Base-by-base conservation (phyloP, 2,113 vertebrate species). In the Eptatretus burgeri region DNA sequence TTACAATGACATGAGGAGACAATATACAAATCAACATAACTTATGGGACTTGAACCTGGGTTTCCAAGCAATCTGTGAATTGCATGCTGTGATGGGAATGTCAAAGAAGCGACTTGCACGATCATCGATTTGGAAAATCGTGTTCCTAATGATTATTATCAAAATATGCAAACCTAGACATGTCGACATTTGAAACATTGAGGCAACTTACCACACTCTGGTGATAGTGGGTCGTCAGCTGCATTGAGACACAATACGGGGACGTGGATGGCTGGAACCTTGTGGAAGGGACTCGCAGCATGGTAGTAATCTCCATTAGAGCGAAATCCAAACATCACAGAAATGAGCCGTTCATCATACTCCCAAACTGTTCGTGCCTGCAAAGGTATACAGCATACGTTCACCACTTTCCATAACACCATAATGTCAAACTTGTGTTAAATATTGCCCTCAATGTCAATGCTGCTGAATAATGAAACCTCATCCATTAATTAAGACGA, bases 181-280 rank as follows among this genome's bases (percentile, higher is more conserved):
- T n/a, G 16, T 16, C 16, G 8, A n/a, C 9, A 60, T 60, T 60
- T n/a, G 5, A 8, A 16, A 64, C 49, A 49, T 16, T 52, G 18
- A n/a, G 2, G 14, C 41, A 41, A 14, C 75, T 76, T 67, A 83
- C 81, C 73, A 0, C 70, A 17, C 0, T 69, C 63, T 0, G 80
- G 81, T 49, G 78, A 85, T 68, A 86, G 82, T 52, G 81, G 82
- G 66, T 84, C 80, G 0, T 84, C 81, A 0, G 78, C 76, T 1
- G 80, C 81, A 10, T 80, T 84, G 66, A 84, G 78, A 71, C 80
- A 84, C 66, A 84, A 64, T 51, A 82, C 74, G 2, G 81, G 82
- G 9, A 74, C 74, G 1, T 68, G 64, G 14, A 77, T 78, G 5
- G 68, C 66, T 18, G 69, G 71, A 16, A 80, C 75, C 64, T 79